phyloP scores from a whole-genome alignment of 23 tunicate genomes.

The Phallusia fumigata region DNA sequence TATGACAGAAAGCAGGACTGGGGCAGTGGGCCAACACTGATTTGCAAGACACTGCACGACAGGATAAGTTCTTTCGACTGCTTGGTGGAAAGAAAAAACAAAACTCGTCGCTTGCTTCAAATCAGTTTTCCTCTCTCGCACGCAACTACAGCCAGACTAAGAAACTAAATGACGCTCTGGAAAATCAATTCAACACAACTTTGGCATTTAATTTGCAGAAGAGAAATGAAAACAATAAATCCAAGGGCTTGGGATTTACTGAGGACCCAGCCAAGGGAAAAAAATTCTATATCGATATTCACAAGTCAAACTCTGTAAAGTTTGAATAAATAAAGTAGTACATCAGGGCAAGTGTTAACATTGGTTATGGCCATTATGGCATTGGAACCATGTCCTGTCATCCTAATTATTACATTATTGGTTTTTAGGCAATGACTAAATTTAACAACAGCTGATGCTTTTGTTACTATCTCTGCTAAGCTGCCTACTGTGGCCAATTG shows the following conservation, averaged over 20 bases:
- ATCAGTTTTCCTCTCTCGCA: conserved; percentile 31
- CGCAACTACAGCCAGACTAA: background rate
- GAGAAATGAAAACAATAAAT: conserved; percentile 34
- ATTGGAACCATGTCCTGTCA: no score
- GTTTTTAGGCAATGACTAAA: no score
- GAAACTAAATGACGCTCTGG: conserved; percentile 19
- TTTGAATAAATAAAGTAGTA: no score
- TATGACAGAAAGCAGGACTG: conserved; percentile 7
- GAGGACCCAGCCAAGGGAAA: conserved; percentile 61
- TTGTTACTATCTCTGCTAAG: no score
- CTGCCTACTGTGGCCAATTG: no score
- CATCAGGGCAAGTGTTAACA: no score
- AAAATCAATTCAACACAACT: conserved; percentile 27
- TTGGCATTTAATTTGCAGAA: conserved; percentile 54
- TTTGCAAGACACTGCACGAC: background rate
- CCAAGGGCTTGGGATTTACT: conserved; percentile 50
- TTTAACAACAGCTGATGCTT: no score
- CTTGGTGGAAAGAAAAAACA: conserved; percentile 33
- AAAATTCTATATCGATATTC: conserved; percentile 40
- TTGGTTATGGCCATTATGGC: no score
- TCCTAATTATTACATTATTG: no score
- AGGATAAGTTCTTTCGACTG: conserved; percentile 40
- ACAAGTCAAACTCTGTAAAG: conserved; percentile 41
- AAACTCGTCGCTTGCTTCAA: background rate
- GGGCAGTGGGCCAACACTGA: conserved; percentile 47